Percentiles rank a stretch among this genome's conserved stretches.
phyloP scores from a whole-genome alignment of 2,888 invertebrate species.

The Rutpela maculata region DNA sequence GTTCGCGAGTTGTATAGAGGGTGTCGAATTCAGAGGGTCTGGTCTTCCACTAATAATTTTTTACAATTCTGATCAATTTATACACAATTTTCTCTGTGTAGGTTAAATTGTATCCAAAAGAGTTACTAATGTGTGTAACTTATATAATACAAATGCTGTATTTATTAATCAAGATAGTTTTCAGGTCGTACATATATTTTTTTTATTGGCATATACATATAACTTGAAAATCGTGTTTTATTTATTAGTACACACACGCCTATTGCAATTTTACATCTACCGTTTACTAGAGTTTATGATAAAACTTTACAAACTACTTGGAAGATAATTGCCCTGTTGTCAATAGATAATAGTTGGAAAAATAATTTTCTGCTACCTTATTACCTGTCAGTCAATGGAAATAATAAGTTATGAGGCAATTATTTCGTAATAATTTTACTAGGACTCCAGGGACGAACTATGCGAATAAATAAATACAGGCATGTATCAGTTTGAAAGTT shows the following conservation, averaged over 20 bases:
- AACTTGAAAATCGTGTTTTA: too few relatives aligned
- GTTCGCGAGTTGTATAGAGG: too few relatives aligned
- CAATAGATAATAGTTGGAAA: background rate
- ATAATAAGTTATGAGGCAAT: background rate
- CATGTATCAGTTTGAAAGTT: background rate
- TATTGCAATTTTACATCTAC: background rate
- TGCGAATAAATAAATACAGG: background rate
- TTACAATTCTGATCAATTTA: too few relatives aligned
- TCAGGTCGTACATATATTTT: too few relatives aligned
- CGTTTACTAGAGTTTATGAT: background rate
- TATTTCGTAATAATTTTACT: background rate
- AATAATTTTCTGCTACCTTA: background rate
- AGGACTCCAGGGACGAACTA: background rate
- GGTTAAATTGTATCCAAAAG: too few relatives aligned
- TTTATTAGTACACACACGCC: background rate
- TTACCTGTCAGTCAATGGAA: background rate
- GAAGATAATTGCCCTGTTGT: background rate
- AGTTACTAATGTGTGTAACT: too few relatives aligned
- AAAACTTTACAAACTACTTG: background rate
- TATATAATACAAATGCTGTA: too few relatives aligned
- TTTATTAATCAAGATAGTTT: too few relatives aligned
- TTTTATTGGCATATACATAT: too few relatives aligned
- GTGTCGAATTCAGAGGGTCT: too few relatives aligned
- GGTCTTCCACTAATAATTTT: too few relatives aligned
- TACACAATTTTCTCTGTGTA: too few relatives aligned